These are phyloP conservation scores for Drosophila murphyi DNA, from an alignment of 1,140 invertebrate species.

Conservation along the genomic window DNA sequence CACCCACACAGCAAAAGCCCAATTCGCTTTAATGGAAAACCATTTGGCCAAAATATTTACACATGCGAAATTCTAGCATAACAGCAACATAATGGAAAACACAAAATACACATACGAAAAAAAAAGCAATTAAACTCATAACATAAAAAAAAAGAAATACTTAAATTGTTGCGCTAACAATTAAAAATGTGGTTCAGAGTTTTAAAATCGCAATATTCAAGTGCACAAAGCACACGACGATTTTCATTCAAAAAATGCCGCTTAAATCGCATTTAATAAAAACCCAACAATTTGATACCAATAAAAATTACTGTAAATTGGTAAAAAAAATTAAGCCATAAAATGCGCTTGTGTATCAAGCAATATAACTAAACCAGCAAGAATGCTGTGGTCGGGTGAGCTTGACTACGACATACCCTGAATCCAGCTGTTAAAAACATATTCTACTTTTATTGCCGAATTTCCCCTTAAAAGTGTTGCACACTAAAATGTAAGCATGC, in stretches of 20 bases:
- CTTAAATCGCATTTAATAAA: conserved; percentile 79
- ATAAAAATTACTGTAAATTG: conserved; percentile 13
- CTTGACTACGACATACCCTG: too few species aligned
- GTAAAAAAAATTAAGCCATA: background rate
- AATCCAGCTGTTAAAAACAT: too few species aligned
- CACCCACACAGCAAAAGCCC: background rate
- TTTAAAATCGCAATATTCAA: conserved; percentile 38
- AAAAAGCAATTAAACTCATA: background rate
- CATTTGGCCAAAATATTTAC: conserved; percentile 53
- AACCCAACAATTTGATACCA: conserved; percentile 29
- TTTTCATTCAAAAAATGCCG: conserved; percentile 72
- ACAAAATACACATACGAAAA: conserved; percentile 3
- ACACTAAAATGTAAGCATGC: too few species aligned
- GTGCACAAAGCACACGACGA: conserved; percentile 47
- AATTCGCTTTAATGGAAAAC: conserved; percentile 67
- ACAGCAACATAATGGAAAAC: conserved; percentile 21
- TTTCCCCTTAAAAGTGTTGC: too few species aligned
- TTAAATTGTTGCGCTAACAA: conserved; percentile 39
- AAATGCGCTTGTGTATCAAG: background rate
- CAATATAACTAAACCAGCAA: too few species aligned
- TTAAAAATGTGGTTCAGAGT: conserved; percentile 55
- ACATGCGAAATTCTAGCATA: conserved; percentile 34
- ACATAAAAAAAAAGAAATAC: conserved; percentile 15
- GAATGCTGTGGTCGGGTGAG: too few species aligned
- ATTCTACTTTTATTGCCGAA: too few species aligned